phyloP scores from a whole-genome alignment of 1,140 invertebrate genomes.

The Ceratosolen fusciceps region DNA sequence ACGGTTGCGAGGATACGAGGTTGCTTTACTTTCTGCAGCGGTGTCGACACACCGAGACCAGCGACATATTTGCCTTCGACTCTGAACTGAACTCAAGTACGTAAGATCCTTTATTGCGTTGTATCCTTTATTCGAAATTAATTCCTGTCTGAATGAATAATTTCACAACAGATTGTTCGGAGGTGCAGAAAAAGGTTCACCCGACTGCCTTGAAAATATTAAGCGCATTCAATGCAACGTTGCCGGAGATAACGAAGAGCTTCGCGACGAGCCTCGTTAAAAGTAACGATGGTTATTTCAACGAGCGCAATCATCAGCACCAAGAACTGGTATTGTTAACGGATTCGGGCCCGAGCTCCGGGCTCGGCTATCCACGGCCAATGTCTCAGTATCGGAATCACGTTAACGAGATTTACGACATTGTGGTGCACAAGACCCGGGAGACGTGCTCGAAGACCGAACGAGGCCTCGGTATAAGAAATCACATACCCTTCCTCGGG shows the following conservation, averaged over 20 bases:
- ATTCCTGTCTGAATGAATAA: too few species aligned
- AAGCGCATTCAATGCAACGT: slow-evolving; percentile 62
- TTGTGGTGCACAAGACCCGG: slow-evolving; percentile 59
- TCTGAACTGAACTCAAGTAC: slow-evolving; percentile 5
- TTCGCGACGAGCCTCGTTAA: slow-evolving; percentile 53
- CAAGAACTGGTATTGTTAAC: background rate
- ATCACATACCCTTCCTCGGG: slow-evolving; percentile 64
- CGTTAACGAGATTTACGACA: slow-evolving; percentile 57
- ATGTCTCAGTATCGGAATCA: slow-evolving; percentile 61
- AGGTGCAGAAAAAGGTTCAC: slow-evolving; percentile 36
- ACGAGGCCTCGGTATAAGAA: slow-evolving; percentile 44
- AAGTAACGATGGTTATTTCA: slow-evolving; percentile 1
- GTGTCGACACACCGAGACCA: slow-evolving; percentile 68
- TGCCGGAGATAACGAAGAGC: slow-evolving; percentile 61
- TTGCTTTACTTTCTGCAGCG: slow-evolving; percentile 67
- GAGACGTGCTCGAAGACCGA: slow-evolving; percentile 61
- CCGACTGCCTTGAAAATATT: slow-evolving; percentile 56
- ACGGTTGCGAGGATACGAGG: slow-evolving; percentile 62
- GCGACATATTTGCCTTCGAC: slow-evolving; percentile 59
- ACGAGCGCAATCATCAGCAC: background rate
- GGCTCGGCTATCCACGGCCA: slow-evolving; percentile 58
- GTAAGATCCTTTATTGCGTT: too few species aligned
- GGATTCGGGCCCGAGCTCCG: too few species aligned
- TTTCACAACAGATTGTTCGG: background rate
- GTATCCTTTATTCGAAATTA: too few species aligned